These are phyloP conservation scores for Dastarcus helophoroides DNA, from an alignment of 2,888 invertebrate species.

Conservation along the genomic window DNA sequence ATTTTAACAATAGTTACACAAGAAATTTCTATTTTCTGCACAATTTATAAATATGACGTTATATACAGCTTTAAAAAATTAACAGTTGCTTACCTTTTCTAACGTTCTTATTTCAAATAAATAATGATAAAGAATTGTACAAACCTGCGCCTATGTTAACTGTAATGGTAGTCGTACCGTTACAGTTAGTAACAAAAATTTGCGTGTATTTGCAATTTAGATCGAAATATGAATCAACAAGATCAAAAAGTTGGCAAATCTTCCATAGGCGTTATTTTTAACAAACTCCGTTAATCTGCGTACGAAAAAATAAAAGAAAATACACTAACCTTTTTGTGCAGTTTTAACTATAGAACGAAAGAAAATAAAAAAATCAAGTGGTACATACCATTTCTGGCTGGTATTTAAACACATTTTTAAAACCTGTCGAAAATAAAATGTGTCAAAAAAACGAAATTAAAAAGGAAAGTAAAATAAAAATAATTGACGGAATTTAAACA, in stretches of 20 bases:
- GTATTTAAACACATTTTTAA: constrained; percentile 20
- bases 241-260: neutral
- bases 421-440: constrained; percentile 34
- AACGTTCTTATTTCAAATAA: constrained; percentile 7
- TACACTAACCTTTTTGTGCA: constrained; percentile 23
- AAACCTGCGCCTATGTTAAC: constrained; percentile 12
- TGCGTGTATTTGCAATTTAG: too few relatives aligned
- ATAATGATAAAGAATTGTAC: constrained; percentile 14
- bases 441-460: constrained; percentile 10
- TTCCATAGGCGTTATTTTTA: constrained; percentile 5
- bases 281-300: constrained; percentile 9
- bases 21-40: too few relatives aligned
- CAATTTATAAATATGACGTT: too few relatives aligned
- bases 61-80: too few relatives aligned
- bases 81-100: constrained; percentile 14
- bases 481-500: too few relatives aligned
- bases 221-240: too few relatives aligned
- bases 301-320: constrained; percentile 19
- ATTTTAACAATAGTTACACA: too few relatives aligned
- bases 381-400: constrained; percentile 27
- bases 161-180: too few relatives aligned
- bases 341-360: constrained; percentile 8
- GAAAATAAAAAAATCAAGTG: constrained; percentile 11
- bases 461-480: constrained; percentile 11
- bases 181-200: too few relatives aligned